Evolutionary conservation across 2,888 invertebrate species (phyloP).

Genomic region (Spodoptera picta): DNA sequence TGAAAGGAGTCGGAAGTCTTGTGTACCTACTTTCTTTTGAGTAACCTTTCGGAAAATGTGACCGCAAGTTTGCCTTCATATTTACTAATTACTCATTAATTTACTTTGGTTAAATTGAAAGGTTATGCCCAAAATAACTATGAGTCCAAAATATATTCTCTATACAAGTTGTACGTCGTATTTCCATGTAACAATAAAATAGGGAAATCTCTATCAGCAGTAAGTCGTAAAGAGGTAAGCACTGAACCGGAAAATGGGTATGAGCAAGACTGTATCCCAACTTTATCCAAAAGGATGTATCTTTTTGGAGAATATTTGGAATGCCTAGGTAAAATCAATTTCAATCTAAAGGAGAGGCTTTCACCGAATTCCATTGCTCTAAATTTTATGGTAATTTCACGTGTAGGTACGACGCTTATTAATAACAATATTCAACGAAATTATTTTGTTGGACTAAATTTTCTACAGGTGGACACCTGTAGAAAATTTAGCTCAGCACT

Average conservation of each 20-base stretch:
- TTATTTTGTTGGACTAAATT: neutral
- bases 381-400: slow-evolving; percentile 27
- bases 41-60: slow-evolving; percentile 40
- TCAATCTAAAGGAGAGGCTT: slow-evolving; percentile 43
- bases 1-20: slow-evolving; percentile 41
- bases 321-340: slow-evolving; percentile 58
- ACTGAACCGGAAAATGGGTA: slow-evolving; percentile 63
- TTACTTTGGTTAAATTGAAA: slow-evolving; percentile 36
- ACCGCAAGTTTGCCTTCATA: slow-evolving; percentile 34
- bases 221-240: slow-evolving; percentile 60
- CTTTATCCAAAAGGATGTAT: slow-evolving; percentile 59
- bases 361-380: slow-evolving; percentile 37
- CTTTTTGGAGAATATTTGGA: slow-evolving; percentile 55
- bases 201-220: slow-evolving; percentile 57
- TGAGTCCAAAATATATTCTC: slow-evolving; percentile 19
- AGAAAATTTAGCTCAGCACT: too few species aligned
- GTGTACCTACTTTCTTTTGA: slow-evolving; percentile 35
- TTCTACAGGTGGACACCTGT: slow-evolving; percentile 9
- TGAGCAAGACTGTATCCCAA: slow-evolving; percentile 59
- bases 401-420: slow-evolving; percentile 14
- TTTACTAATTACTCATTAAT: slow-evolving; percentile 39
- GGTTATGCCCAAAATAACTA: slow-evolving; percentile 15
- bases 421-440: neutral
- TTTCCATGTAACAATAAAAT: slow-evolving; percentile 55
- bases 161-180: slow-evolving; percentile 40